A percentile compares a stretch with the other conserved stretches of the same genome.
Evolutionary conservation across 2,797 vertebrate genomes (phyloP).

Genomic region (Macrochelys suwanniensis): DNA sequence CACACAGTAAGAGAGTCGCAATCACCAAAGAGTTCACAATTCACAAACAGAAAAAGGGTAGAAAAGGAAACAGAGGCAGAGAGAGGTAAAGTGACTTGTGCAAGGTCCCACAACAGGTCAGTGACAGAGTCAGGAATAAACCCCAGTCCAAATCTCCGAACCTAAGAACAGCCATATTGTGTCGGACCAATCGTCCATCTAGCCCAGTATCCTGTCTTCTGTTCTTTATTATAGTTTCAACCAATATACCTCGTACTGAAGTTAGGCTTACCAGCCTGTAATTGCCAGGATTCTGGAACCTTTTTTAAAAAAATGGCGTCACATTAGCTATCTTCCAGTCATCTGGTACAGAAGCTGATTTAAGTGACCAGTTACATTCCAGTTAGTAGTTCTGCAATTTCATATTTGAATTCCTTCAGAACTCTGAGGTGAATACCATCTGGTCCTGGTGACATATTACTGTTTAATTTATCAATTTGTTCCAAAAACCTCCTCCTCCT

Average conservation of each 20-base stretch:
- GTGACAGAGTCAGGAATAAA: neutral
- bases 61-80: neutral
- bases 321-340: neutral
- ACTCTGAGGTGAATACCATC: neutral
- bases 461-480: neutral
- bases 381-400: neutral
- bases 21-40: neutral
- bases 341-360: neutral
- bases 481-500: neutral
- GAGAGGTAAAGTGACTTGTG: neutral
- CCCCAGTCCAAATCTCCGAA: neutral
- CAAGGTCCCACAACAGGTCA: neutral
- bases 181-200: neutral
- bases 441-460: neutral
- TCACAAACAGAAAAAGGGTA: neutral
- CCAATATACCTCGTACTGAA: neutral
- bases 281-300: neutral
- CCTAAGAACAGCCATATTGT: neutral
- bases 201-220: neutral
- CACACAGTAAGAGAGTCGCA: accelerated
- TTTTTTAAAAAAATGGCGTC: neutral
- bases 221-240: neutral
- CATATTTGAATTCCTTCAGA: neutral
- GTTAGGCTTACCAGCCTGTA: neutral
- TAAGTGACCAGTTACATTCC: neutral